Conservation (phyloP, 30 jellyfish, hydroid and myxozoan genomes). For the Aurelia aurita complex sp. Pacific region DNA sequence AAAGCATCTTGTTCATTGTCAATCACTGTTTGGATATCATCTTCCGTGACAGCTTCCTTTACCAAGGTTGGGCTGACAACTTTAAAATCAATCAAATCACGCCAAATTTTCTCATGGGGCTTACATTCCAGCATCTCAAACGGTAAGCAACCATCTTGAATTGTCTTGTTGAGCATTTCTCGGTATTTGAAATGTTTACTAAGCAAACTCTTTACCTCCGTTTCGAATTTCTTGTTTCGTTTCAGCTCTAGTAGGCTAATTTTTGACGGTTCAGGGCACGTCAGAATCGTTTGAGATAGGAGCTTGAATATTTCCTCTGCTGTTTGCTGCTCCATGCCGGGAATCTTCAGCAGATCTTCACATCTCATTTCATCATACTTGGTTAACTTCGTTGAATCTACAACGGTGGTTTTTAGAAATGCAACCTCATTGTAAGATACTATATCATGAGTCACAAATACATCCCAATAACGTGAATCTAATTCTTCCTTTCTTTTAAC, state of each 20-base stretch:
- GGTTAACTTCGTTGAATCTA: not conserved
- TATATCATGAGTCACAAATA: not conserved
- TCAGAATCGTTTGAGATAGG: not conserved
- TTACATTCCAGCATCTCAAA: constrained; percentile 15
- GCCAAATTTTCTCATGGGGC: constrained; percentile 27
- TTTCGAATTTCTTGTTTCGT: constrained; percentile 8
- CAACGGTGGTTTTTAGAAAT: not conserved
- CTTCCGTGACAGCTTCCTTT: not conserved
- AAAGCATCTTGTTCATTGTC: constrained; percentile 5
- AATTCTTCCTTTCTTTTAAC: not conserved
- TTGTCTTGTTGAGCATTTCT: not conserved
- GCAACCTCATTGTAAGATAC: constrained; percentile 2
- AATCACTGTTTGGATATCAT: constrained; percentile 3
- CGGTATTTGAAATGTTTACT: constrained; percentile 7
- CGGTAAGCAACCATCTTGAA: constrained; percentile 5
- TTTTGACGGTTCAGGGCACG: not conserved
- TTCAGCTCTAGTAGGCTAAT: not conserved
- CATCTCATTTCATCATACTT: not conserved
- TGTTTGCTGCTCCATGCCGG: not conserved
- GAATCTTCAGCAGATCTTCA: not conserved
- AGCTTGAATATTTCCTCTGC: constrained; percentile 4
- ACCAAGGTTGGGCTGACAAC: not conserved
- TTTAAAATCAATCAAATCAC: constrained; percentile 15
- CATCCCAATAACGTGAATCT: constrained; percentile 4
- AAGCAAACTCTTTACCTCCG: constrained; percentile 11